Base-by-base conservation (phyloP, 2,113 vertebrate genomes). In the Etheostoma spectabile region DNA sequence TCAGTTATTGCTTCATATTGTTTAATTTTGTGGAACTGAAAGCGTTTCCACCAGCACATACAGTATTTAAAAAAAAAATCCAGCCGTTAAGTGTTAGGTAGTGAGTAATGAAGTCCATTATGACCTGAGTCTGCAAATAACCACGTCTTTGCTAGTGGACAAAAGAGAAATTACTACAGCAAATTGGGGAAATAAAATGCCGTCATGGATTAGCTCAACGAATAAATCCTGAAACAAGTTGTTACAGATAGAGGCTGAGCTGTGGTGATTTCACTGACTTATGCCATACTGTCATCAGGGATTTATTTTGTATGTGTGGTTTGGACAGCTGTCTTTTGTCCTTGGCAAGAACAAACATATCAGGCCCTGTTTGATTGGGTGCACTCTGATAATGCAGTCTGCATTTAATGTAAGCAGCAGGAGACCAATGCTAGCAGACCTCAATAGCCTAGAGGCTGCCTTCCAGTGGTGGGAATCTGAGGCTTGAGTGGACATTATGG, bases 261-360 rank as follows among this genome's bases (percentile, higher is more conserved):
- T 45, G 35, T 74, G 77, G 74, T 42, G 27, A 33, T 80, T 49
- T 60, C 30, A 14, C 38, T 42, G 62, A 83, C 69, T 77, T 61
- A 16, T 56, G 71, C 35, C 46, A 10, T 38, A 19, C 38, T 42
- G 74, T 65, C 66, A 52, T 59, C 48, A 56, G 57, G 55, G 48
- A 18, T 79, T 75, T 55, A 18, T 55, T 33, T 73, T 8, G 35
- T 2, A 38, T 11, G 10, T 18, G n/a, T 11, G 56, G 27, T 77
- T 79, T 75, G 56, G 74, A 74, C 76, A 84, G 65, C 52, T 79
- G 74, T 85, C 72, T 65, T 67, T 71, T 73, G 78, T 87, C 75
- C 56, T 79, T 73, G 51, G 61, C 35, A 62, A 45, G 51, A 90
- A 75, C 64, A 70, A 79, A 76, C 70, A 63, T 45, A 73, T 38